Evolutionary conservation across 2,113 vertebrate genomes (phyloP).

Genomic region (Eudyptes chrysolophus): DNA sequence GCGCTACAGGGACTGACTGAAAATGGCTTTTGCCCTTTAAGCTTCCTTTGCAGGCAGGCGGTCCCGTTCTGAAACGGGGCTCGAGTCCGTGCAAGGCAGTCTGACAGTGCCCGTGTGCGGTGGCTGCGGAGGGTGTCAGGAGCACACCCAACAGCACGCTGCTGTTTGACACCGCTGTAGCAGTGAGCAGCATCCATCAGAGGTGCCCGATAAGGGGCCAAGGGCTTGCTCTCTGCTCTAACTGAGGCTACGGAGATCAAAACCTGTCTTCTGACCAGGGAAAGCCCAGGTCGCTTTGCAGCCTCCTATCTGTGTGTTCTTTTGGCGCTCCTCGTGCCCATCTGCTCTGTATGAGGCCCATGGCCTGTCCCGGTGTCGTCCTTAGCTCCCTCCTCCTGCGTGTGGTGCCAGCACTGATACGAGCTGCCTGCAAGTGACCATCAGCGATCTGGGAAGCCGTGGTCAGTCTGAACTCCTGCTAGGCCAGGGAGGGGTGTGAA

Average conservation of each 20-base stretch:
- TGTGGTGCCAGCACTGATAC: rapidly evolving
- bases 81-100: background rate
- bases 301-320: background rate
- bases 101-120: rapidly evolving
- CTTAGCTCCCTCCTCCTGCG: rapidly evolving
- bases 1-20: rapidly evolving
- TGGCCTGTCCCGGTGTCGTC: rapidly evolving
- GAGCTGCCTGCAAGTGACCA: background rate
- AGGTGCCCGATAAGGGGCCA: rapidly evolving
- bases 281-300: background rate
- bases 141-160: background rate
- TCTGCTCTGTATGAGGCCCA: background rate
- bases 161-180: background rate
- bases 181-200: background rate
- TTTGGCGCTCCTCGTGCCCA: rapidly evolving
- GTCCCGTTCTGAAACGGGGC: rapidly evolving
- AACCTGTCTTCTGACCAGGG: background rate
- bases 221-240: background rate
- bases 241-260: background rate
- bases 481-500: background rate
- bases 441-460: rapidly evolving
- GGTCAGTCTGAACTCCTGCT: background rate
- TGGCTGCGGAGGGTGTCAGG: background rate
- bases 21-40: background rate
- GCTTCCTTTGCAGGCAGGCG: no score